Evolutionary conservation across 2,113 vertebrate genomes (phyloP).

Genomic region (Periophthalmus modestus): DNA sequence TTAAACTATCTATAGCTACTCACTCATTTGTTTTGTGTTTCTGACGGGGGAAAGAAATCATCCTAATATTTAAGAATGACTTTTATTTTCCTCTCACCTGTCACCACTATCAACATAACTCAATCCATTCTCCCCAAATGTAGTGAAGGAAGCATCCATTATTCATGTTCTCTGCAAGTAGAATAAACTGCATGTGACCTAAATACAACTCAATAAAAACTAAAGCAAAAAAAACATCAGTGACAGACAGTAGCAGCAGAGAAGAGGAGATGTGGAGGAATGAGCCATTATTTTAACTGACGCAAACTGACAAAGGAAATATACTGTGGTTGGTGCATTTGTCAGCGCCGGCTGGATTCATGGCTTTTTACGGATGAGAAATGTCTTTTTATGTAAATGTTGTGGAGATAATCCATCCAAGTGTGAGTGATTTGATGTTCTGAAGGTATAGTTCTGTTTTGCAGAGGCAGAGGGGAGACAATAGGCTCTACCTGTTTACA

Average conservation of each 20-base stretch:
- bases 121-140: slow-evolving; percentile 40
- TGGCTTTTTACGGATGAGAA: slow-evolving; percentile 9
- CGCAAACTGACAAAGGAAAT: not conserved
- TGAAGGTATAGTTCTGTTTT: slow-evolving; percentile 3
- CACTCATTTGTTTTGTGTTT: not conserved
- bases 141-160: slow-evolving; percentile 62
- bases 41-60: not conserved
- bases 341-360: slow-evolving; percentile 21
- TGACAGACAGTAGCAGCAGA: slow-evolving; percentile 18
- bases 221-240: slow-evolving; percentile 44
- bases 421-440: slow-evolving; percentile 5
- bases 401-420: slow-evolving; percentile 19
- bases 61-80: not conserved
- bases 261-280: slow-evolving; percentile 6
- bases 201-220: slow-evolving; percentile 50
- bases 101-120: slow-evolving; percentile 12
- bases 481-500: not conserved
- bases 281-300: slow-evolving; percentile 12
- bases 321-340: not conserved
- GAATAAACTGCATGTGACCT: slow-evolving; percentile 58
- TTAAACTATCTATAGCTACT: not conserved
- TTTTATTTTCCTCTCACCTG: not conserved
- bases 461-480: not conserved
- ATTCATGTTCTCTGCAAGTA: slow-evolving; percentile 61
- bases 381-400: slow-evolving; percentile 23